These are phyloP conservation scores for Pterocles orientalis DNA, from an alignment of 2,113 vertebrate genomes.

Conservation along the genomic window DNA sequence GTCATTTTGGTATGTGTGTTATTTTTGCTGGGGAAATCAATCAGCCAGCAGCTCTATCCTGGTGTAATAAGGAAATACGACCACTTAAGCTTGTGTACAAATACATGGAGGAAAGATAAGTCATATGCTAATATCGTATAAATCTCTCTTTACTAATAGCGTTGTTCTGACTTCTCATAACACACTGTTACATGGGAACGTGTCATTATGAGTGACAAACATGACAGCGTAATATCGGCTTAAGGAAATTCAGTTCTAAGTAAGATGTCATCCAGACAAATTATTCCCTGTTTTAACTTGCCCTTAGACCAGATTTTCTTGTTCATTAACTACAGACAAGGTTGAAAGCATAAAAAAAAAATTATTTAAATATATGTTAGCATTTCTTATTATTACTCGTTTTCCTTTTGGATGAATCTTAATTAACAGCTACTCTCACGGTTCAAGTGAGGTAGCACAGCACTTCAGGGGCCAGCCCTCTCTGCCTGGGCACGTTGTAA, in stretches of 20 bases:
- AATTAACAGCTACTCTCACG: constrained; percentile 1
- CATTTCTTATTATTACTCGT: constrained; percentile 10
- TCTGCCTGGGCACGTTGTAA: constrained; percentile 5
- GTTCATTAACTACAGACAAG: constrained; percentile 54
- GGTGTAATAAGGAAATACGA: accelerated
- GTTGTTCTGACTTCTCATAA: not conserved
- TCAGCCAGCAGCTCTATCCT: not conserved
- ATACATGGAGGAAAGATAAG: not conserved
- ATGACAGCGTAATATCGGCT: not conserved
- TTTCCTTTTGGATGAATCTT: constrained; percentile 16
- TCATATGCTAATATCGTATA: not conserved
- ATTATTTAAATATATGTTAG: constrained; percentile 59
- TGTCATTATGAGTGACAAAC: constrained; percentile 51
- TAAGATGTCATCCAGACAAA: constrained; percentile 48
- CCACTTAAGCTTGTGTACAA: not conserved
- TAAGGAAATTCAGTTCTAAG: not conserved
- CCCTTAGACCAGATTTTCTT: constrained; percentile 62
- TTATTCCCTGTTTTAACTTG: constrained; percentile 51
- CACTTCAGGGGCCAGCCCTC: constrained; percentile 1
- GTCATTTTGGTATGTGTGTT: accelerated
- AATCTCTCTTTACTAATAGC: not conserved
- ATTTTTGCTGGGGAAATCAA: not conserved
- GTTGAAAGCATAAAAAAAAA: constrained; percentile 39
- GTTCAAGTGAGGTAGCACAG: constrained; percentile 11
- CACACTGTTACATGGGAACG: not conserved